Evolutionary conservation across 2,888 invertebrate species (phyloP).

Genomic region (Lycia hirtaria): DNA sequence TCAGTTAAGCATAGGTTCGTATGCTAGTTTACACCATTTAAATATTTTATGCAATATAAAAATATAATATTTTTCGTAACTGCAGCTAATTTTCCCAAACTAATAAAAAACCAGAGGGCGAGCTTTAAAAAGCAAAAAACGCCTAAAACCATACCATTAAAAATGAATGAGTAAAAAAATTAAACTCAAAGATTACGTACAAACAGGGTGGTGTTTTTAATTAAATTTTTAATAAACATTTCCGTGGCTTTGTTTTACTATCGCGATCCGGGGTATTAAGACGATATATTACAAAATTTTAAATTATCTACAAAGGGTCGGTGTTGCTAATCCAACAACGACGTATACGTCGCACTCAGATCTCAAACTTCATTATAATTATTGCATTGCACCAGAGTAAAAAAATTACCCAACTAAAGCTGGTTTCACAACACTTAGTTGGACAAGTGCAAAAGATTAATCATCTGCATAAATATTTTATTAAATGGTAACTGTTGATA

Average conservation of each 20-base stretch:
- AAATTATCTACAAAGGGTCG: constrained; percentile 39
- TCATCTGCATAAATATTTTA: no score
- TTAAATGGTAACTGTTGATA: no score
- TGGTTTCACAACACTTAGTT: no score
- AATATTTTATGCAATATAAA: no score
- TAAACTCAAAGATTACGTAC: constrained; percentile 32
- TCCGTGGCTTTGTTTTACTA: constrained; percentile 42
- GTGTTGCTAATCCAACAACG: constrained; percentile 30
- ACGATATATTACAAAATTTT: constrained; percentile 45
- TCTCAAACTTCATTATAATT: neutral
- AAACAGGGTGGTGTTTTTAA: constrained; percentile 40
- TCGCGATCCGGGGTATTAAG: constrained; percentile 41
- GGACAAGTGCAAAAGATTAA: no score
- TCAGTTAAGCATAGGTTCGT: no score
- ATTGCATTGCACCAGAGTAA: no score
- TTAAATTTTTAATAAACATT: constrained; percentile 46
- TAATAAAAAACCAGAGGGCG: neutral
- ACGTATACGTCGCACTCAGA: neutral
- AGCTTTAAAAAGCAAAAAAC: neutral
- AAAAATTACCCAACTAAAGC: no score
- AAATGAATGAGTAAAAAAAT: constrained; percentile 35
- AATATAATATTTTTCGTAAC: neutral
- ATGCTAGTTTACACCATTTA: no score
- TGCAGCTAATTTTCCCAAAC: neutral
- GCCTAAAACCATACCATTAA: constrained; percentile 13